Conservation (phyloP, 2,797 vertebrate species). For the Hypotaenidia philippensis region DNA sequence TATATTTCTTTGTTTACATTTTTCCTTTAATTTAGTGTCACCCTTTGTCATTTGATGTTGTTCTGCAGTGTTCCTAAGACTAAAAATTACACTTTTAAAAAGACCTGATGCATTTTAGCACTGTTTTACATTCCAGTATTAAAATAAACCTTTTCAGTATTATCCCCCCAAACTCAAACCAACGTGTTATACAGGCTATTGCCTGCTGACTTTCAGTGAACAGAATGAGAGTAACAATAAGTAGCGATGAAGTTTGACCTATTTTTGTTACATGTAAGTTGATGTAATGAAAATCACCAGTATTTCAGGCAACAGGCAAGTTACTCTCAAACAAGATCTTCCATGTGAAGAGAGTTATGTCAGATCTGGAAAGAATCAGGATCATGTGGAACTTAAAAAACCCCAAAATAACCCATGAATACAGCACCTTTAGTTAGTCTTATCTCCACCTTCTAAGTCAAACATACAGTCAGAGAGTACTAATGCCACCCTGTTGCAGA, state of each 20-base stretch:
- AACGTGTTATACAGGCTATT: neutral
- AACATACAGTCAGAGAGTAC: neutral
- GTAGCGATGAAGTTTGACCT: neutral
- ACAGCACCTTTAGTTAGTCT: neutral
- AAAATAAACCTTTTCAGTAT: neutral
- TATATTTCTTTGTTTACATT: neutral
- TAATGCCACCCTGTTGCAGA: neutral
- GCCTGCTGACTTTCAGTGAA: neutral
- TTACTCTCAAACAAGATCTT: neutral
- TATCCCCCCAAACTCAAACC: neutral
- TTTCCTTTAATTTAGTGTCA: neutral
- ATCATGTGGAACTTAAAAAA: neutral
- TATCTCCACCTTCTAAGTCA: neutral
- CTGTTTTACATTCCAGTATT: neutral
- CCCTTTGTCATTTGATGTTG: neutral
- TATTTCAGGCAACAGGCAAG: neutral
- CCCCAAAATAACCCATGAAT: neutral
- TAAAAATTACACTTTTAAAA: neutral
- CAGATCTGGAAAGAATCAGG: neutral
- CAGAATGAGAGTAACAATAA: neutral
- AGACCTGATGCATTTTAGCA: neutral
- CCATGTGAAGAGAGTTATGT: neutral
- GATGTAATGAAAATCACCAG: neutral
- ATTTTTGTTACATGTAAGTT: neutral
- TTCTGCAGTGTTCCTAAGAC: neutral